Base-by-base conservation (phyloP, 1,140 invertebrate species). In the Drosophila miranda region DNA sequence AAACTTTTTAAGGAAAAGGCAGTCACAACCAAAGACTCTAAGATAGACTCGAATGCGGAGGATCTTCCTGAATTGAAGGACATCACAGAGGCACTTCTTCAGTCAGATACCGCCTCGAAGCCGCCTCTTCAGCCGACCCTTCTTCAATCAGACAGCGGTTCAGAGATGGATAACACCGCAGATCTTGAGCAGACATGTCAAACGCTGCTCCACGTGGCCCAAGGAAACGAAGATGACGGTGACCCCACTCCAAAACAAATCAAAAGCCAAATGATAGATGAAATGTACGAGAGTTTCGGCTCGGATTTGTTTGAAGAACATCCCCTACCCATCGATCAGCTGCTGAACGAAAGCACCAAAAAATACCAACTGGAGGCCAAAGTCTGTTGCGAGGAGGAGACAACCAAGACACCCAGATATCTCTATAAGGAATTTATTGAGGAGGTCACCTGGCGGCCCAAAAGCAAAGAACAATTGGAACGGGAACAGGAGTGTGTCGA, bases 401-500 rank as follows among this genome's bases (percentile, higher is more conserved):
- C 34, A 11, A 4, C 11, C 4, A 49, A 16, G 0, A 51, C 28
- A 2, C 19, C 13, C 1, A 14, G 28, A 13, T 13, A 43, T 1
- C 14, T 28, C 0, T 54, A 74, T 13, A 1, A 44, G 21, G 28
- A 63, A 1, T 28, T 66, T 8, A 13, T 11, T 9, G 46, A 71
- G 6, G 46, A 71, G 6, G 9, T 28, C 0, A 28, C n/a, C n/a
- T n/a, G 55, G 3, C 4, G 14, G 30, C 4, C 46, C 1, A 74
- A 79, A 14, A 77, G 44, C 8, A 30, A 49, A 4, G 56, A 77
- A 3, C 38, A 83, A 34, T 8, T 68, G 42, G 16, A 75, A 1
- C 74, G 58, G 1, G 81, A 89, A 7, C 34, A 45, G 16, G 68
- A 88, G 13, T 59, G 82, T 26, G 56, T 8, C 0, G 51, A 76